A percentile compares a stretch with the other conserved stretches of the same genome.
phyloP scores from a whole-genome alignment of 1,140 invertebrate genomes.

The Linepithema humile region DNA sequence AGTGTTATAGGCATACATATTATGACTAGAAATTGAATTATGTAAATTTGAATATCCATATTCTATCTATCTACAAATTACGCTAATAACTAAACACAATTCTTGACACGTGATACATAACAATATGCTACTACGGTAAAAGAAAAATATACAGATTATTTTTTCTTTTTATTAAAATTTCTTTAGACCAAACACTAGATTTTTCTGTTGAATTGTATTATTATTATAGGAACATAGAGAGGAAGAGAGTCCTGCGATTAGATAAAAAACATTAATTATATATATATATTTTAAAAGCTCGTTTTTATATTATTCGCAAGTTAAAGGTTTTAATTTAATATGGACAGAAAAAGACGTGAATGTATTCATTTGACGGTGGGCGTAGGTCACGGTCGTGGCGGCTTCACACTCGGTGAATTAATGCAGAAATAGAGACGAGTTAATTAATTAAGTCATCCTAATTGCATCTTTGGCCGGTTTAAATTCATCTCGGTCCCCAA shows the following conservation, averaged over 20 bases:
- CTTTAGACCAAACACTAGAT: background rate
- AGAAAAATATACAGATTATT: background rate
- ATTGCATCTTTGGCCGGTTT: conserved; percentile 71
- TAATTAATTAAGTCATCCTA: conserved; percentile 80
- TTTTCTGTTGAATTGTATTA: background rate
- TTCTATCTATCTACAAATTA: background rate
- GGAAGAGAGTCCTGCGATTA: background rate
- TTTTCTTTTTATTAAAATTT: background rate
- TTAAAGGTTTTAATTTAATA: conserved; percentile 17
- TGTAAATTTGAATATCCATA: background rate
- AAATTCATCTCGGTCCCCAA: conserved; percentile 57
- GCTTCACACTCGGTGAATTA: conserved; percentile 65
- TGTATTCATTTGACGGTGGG: conserved; percentile 47
- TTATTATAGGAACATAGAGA: background rate
- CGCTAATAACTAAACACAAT: background rate
- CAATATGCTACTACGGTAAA: background rate
- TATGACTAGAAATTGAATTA: background rate
- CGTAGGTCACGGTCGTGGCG: conserved; percentile 69
- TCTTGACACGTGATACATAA: background rate
- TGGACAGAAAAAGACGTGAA: background rate
- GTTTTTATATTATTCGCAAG: background rate
- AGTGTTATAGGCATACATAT: background rate
- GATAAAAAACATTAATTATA: conserved; percentile 2
- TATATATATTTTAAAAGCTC: background rate
- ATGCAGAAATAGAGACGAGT: conserved; percentile 73